phyloP scores from a whole-genome alignment of 2,113 vertebrate genomes.

The Gnathonemus echidnorhynchus region DNA sequence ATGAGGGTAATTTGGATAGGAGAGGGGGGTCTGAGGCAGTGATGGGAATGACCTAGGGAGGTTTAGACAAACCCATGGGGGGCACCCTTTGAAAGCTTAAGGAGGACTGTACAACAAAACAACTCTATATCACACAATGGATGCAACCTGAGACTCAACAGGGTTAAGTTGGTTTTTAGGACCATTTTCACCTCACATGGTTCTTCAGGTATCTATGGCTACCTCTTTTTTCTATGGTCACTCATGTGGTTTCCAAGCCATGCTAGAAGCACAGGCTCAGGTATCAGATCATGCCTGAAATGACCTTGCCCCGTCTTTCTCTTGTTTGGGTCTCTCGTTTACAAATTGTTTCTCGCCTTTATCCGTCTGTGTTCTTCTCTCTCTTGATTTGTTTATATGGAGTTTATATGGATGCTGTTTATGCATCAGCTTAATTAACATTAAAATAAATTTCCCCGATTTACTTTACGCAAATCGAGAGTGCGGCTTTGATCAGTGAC shows the following conservation, averaged over 20 bases:
- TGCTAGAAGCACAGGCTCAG: not conserved
- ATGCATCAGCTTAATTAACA: slow-evolving; percentile 6
- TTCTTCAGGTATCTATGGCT: not conserved
- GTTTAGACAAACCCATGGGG: not conserved
- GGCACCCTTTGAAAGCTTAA: not conserved
- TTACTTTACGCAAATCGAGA: not conserved
- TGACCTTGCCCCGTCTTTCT: not conserved
- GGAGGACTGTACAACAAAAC: not conserved
- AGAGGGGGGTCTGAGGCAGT: not conserved
- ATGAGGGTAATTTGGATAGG: not conserved
- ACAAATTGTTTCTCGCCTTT: not conserved
- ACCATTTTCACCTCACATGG: too few species aligned
- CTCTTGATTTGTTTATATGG: not conserved
- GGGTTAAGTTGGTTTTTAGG: too few species aligned
- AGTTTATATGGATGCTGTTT: slow-evolving; percentile 1
- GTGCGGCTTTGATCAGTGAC: slow-evolving; percentile 15
- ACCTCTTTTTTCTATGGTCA: not conserved
- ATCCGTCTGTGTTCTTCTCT: not conserved
- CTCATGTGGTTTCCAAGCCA: not conserved
- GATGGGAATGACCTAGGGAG: not conserved
- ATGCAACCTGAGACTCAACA: not conserved
- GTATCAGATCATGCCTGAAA: not conserved
- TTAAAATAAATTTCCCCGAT: not conserved
- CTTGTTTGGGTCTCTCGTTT: not conserved
- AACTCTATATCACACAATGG: not conserved